A percentile compares a stretch with the other conserved stretches of the same genome.
phyloP scores from a whole-genome alignment of 2,113 vertebrate genomes.

The Perognathus longimembris region DNA sequence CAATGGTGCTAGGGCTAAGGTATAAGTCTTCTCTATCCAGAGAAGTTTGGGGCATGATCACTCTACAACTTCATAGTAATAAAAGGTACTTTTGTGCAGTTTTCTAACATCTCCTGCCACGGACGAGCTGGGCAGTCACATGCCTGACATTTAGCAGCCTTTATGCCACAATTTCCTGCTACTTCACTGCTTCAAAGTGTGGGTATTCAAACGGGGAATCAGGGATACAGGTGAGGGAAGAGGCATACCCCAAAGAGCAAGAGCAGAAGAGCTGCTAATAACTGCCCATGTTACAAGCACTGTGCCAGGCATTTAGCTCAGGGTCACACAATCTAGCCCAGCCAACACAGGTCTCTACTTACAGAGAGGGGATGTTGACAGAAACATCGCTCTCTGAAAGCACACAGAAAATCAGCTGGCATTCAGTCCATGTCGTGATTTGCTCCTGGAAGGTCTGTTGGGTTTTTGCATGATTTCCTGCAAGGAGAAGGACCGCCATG shows the following conservation, averaged over 20 bases:
- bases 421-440: background rate
- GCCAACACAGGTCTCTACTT: background rate
- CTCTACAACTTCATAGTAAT: background rate
- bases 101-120: background rate
- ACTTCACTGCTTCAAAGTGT: background rate
- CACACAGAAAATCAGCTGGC: background rate
- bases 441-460: background rate
- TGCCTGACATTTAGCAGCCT: background rate
- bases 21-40: too few relatives aligned
- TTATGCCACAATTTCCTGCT: background rate
- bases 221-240: background rate
- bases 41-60: rapidly evolving
- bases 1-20: background rate
- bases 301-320: background rate
- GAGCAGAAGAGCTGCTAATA: background rate
- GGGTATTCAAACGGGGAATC: background rate
- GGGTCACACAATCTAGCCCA: background rate
- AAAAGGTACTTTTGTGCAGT: rapidly evolving
- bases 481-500: background rate
- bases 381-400: background rate
- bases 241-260: background rate
- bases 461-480: background rate
- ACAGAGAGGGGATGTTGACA: background rate
- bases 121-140: background rate
- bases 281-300: background rate